phyloP scores from a whole-genome alignment of 2,888 invertebrate genomes.

The Trichopria drosophilae region DNA sequence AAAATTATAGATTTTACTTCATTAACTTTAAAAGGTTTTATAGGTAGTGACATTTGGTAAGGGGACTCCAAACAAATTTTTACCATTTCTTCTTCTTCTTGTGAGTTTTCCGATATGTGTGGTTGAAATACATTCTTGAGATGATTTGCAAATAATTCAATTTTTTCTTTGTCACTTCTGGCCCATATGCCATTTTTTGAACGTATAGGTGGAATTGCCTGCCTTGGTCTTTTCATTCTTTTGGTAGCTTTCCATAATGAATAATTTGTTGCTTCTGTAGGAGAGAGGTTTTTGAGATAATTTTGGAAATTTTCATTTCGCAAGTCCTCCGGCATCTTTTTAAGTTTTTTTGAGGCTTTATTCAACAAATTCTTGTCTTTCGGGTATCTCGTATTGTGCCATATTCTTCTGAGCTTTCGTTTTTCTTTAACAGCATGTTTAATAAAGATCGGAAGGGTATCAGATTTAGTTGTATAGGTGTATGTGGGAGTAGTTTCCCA shows the following conservation, averaged over 20 bases:
- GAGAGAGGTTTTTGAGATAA: constrained; percentile 15
- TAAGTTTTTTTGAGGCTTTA: constrained; percentile 18
- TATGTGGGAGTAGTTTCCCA: no score
- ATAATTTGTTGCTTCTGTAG: constrained; percentile 32
- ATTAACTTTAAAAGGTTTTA: no score
- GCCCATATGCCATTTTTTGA: constrained; percentile 33
- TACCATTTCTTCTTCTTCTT: neutral
- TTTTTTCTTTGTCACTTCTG: constrained; percentile 34
- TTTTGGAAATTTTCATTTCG: constrained; percentile 16
- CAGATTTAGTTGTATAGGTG: neutral
- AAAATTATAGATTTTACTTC: no score
- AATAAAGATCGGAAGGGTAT: neutral
- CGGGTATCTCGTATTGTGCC: constrained; percentile 14
- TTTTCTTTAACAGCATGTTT: constrained; percentile 6
- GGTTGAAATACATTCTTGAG: constrained; percentile 34
- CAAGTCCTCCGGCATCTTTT: constrained; percentile 3
- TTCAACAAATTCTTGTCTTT: constrained; percentile 16
- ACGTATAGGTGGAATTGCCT: constrained; percentile 28
- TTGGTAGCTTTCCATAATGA: constrained; percentile 39
- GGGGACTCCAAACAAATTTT: neutral
- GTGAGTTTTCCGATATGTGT: neutral
- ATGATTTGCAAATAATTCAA: constrained; percentile 32
- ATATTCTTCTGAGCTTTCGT: constrained; percentile 11
- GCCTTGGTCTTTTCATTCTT: constrained; percentile 28
- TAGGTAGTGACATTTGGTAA: no score